Conservation (phyloP, 2,888 invertebrate species). For the Tetranychus piercei region DNA sequence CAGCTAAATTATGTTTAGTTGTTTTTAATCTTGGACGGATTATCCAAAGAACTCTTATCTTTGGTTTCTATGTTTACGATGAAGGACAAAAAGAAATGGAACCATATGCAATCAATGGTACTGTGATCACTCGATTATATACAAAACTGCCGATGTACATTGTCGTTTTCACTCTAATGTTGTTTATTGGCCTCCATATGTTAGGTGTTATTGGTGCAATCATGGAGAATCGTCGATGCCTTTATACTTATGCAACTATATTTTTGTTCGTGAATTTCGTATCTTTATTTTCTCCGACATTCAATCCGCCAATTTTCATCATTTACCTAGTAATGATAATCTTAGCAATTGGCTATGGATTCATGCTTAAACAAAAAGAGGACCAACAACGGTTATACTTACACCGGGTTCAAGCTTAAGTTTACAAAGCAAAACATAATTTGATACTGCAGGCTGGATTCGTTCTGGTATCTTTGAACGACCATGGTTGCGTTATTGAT, state of each 20-base stretch:
- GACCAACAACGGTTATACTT: neutral
- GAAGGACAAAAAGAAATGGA: neutral
- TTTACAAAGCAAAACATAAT: no score
- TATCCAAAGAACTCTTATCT: neutral
- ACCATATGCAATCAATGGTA: neutral
- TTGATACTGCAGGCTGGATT: no score
- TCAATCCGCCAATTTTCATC: slow-evolving; percentile 1
- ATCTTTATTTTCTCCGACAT: neutral
- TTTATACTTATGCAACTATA: neutral
- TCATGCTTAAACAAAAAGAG: slow-evolving; percentile 3
- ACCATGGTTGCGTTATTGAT: neutral
- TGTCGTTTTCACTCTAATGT: neutral
- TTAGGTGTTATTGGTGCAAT: neutral
- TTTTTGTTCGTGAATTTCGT: neutral
- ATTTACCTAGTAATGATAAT: neutral
- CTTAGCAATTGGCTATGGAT: neutral
- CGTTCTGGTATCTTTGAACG: neutral
- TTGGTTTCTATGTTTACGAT: neutral
- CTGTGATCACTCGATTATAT: neutral
- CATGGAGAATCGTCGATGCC: neutral
- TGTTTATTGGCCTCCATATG: neutral
- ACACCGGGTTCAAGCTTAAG: neutral
- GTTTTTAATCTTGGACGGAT: slow-evolving; percentile 5
- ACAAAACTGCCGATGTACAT: neutral
- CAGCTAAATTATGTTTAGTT: slow-evolving; percentile 6